These are phyloP conservation scores for Caenorhabditis imperialis DNA, from an alignment of 2,888 invertebrate species.

Conservation along the genomic window DNA sequence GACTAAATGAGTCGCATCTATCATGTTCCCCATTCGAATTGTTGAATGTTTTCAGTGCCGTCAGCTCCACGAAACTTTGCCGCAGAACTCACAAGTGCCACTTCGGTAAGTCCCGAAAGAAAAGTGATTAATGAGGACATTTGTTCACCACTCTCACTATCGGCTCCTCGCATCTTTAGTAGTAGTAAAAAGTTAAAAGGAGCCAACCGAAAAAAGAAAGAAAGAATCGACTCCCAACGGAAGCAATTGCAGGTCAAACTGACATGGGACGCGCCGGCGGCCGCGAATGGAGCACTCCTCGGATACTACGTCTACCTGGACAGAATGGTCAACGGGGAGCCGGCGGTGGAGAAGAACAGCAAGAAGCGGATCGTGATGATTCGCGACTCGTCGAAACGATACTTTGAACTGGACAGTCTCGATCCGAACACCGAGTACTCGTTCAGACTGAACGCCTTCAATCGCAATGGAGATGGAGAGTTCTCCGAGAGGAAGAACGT, in stretches of 20 bases:
- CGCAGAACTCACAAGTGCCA: conserved; percentile 90
- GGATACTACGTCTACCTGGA: conserved; percentile 88
- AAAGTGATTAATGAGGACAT: not conserved
- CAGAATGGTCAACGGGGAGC: conserved; percentile 53
- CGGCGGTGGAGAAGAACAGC: conserved; percentile 44
- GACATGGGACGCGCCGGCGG: conserved; percentile 92
- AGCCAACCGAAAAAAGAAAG: no score
- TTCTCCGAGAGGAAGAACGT: conserved; percentile 88
- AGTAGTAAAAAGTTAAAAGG: no score
- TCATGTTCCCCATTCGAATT: conserved; percentile 11
- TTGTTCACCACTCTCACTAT: not conserved
- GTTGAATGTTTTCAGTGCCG: conserved; percentile 85
- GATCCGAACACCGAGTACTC: conserved; percentile 96
- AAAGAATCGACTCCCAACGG: no score
- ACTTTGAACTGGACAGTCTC: conserved; percentile 83
- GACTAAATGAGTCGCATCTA: conserved; percentile 4
- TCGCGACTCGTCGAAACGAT: conserved; percentile 55
- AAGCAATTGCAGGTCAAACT: conserved; percentile 84
- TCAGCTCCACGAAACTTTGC: conserved; percentile 95
- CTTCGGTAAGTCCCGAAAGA: conserved; percentile 84
- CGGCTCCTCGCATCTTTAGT: no score
- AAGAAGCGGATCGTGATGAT: conserved; percentile 52
- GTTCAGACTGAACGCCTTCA: conserved; percentile 91
- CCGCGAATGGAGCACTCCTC: conserved; percentile 91
- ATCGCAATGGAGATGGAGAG: conserved; percentile 96